These are phyloP conservation scores for Aspidoscelis tigris DNA, from an alignment of 2,113 vertebrate species.

Conservation along the genomic window DNA sequence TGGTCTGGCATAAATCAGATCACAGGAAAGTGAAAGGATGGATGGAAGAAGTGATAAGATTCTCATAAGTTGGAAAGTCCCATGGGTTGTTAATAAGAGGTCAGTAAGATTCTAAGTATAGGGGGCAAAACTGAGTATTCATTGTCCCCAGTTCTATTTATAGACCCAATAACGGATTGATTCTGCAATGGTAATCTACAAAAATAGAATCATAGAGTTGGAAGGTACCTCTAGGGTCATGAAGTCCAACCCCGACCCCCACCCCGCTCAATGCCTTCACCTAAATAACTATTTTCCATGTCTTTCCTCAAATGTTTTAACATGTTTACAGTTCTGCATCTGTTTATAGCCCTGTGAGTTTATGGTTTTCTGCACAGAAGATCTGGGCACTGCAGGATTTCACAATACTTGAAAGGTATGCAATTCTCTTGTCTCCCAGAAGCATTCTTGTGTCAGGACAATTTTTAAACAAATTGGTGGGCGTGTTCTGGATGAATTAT, in stretches of 20 bases:
- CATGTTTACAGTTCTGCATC: not conserved
- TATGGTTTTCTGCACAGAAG: not conserved
- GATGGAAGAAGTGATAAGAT: too few species aligned
- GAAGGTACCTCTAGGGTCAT: too few species aligned
- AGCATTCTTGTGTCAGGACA: not conserved
- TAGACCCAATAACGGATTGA: not conserved
- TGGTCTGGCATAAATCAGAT: too few species aligned
- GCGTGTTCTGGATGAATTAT: not conserved
- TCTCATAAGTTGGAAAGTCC: too few species aligned
- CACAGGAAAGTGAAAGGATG: too few species aligned
- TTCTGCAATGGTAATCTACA: not conserved
- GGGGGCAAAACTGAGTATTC: not conserved
- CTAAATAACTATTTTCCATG: not conserved
- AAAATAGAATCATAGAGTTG: not conserved
- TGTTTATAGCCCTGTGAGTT: not conserved
- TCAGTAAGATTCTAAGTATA: too few species aligned
- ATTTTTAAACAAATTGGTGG: not conserved
- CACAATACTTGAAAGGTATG: not conserved
- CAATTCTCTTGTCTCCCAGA: not conserved
- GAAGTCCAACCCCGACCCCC: too few species aligned
- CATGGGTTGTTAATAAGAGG: too few species aligned
- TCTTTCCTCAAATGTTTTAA: not conserved
- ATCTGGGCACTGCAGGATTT: not conserved
- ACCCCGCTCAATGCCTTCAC: not conserved
- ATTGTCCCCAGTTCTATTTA: not conserved